Evolutionary conservation across 92 coral and sea anemone genomes (phyloP), one percentile per base, ranked within the genome.

Genomic region (Micromussa lordhowensis): DNA sequence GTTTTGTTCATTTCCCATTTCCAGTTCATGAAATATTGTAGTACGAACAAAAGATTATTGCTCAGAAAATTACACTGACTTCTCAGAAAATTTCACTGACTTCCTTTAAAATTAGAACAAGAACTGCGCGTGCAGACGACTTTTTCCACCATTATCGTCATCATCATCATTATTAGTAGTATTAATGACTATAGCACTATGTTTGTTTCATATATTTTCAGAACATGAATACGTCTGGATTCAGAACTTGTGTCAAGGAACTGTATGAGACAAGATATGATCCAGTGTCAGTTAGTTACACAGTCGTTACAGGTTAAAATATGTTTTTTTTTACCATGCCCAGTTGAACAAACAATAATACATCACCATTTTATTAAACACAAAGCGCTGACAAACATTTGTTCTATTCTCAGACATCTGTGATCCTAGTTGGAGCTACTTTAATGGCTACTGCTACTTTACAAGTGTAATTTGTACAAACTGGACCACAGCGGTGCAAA

Each of bases 171-270:
- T 8, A 44, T 44, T 8, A 44, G 13, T 1, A 9, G 51, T 8
- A 44, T 0, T 44, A 44, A 0, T 44, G 0, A 44, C 13, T 44
- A 44, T 44, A 55, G 61, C 6, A 19, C 1, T 16, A 55, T 5
- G 69, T 6, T 63, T 22, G 24, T 11, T 63, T 63, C n/a, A 22
- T 19, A 16, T 21, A 58, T 19, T 22, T 36, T 14, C 87, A 93
- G 96, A 83, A 92, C 63, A 72, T 93, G 51, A 87, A 89, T 21
- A 88, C 83, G 17, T 87, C 92, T 36, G 86, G 90, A 8, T 91
- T 93, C 89, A 85, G 93, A 77, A 58, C 88, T 15, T 93, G 96
- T 87, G 82, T 91, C 21, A 93, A 93, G 59, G 75, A 69, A 69
- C 14, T 69, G 75, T 69, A 69, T 36, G 75, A 31, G 40, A 69